These are phyloP conservation scores for Mongoloraphidia duomilia DNA, from an alignment of 2,888 invertebrate genomes.

Conservation along the genomic window DNA sequence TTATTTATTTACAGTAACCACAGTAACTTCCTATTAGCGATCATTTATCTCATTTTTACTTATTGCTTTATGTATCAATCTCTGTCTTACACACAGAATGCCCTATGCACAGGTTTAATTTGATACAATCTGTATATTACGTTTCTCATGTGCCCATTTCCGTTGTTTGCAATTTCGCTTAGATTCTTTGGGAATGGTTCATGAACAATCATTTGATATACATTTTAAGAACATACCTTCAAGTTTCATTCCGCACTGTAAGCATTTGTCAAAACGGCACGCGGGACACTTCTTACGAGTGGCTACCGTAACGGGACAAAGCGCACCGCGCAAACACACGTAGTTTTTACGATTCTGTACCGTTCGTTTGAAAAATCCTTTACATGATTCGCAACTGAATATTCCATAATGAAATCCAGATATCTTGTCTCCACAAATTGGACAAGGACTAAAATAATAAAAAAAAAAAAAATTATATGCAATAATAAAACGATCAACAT, in stretches of 20 bases:
- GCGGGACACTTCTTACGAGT: constrained; percentile 95
- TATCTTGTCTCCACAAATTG: constrained; percentile 90
- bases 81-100: too few relatives aligned
- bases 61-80: too few relatives aligned
- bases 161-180: too few relatives aligned
- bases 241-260: constrained; percentile 91
- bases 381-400: constrained; percentile 95
- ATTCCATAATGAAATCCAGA: constrained; percentile 97
- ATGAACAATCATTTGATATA: too few relatives aligned
- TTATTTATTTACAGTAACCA: too few relatives aligned
- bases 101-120: too few relatives aligned
- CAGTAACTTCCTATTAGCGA: too few relatives aligned
- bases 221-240: constrained; percentile 46
- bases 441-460: constrained; percentile 60
- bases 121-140: too few relatives aligned
- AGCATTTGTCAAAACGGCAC: constrained; percentile 90
- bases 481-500: not conserved
- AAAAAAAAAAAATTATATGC: constrained; percentile 8
- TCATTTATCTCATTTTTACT: too few relatives aligned
- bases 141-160: too few relatives aligned
- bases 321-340: constrained; percentile 79
- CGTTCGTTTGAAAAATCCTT: constrained; percentile 95
- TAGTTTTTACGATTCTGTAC: constrained; percentile 98
- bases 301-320: constrained; percentile 82
- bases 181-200: too few relatives aligned